phyloP scores from a whole-genome alignment of 1,140 invertebrate genomes.

The Eubasilissa regina region DNA sequence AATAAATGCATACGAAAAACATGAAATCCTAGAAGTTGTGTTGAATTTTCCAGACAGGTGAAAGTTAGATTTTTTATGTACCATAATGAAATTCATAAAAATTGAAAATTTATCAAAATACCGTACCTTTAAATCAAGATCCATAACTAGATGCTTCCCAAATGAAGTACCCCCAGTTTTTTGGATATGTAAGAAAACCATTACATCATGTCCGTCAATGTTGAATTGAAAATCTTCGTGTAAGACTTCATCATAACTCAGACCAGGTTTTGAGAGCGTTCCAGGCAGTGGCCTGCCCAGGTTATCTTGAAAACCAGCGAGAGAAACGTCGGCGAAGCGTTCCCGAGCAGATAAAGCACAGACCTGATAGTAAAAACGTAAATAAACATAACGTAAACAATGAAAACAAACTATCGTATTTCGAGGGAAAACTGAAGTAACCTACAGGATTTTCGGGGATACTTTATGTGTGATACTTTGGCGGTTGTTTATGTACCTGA shows the following conservation, averaged over 20 bases:
- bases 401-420: constrained; percentile 41
- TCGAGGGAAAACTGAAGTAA: neutral
- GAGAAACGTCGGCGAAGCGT: constrained; percentile 65
- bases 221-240: constrained; percentile 91
- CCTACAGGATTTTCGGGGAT: neutral
- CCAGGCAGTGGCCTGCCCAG: constrained; percentile 73
- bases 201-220: constrained; percentile 93
- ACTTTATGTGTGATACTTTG: neutral
- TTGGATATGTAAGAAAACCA: constrained; percentile 99
- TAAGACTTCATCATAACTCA: constrained; percentile 87
- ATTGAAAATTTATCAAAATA: neutral
- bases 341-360: constrained; percentile 83
- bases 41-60: too few species aligned
- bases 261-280: constrained; percentile 72
- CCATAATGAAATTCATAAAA: too few species aligned
- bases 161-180: constrained; percentile 94
- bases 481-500: constrained; percentile 71
- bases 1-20: too few species aligned
- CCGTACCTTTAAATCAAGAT: constrained; percentile 85
- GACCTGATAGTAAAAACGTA: constrained; percentile 67
- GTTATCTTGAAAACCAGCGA: constrained; percentile 72
- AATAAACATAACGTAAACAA: constrained; percentile 47
- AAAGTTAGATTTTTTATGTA: too few species aligned
- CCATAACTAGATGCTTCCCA: constrained; percentile 93
- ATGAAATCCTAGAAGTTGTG: too few species aligned